Conservation (phyloP, 2,797 vertebrate genomes). For the Zenarchopterus dispar region DNA sequence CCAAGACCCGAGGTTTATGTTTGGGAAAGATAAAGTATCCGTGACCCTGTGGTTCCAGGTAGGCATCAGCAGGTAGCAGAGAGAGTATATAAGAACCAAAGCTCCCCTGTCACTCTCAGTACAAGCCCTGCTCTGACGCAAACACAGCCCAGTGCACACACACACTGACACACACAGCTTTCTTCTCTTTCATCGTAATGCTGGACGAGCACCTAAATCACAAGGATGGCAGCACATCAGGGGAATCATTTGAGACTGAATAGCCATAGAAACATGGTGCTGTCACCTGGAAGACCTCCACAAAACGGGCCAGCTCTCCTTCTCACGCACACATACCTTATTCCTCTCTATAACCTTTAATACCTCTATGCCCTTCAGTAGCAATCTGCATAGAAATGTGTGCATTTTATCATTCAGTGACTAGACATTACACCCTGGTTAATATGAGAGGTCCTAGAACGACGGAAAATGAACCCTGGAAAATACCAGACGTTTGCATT, state of each 20-base stretch:
- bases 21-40: conserved; percentile 76
- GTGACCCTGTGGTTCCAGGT: conserved; percentile 70
- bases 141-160: conserved; percentile 27
- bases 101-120: conserved; percentile 38
- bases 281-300: conserved; percentile 77
- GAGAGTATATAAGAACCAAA: conserved; percentile 72
- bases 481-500: conserved; percentile 80
- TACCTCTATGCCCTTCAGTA: conserved; percentile 80
- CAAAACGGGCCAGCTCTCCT: conserved; percentile 60
- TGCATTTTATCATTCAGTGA: conserved; percentile 78
- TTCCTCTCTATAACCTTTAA: conserved; percentile 75
- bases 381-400: conserved; percentile 81
- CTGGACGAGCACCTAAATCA: conserved; percentile 80
- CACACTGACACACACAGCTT: conserved; percentile 44
- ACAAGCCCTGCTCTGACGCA: conserved; percentile 40
- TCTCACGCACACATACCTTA: conserved; percentile 51
- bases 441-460: conserved; percentile 72
- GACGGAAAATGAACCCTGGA: conserved; percentile 74
- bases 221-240: conserved; percentile 83
- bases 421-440: conserved; percentile 77
- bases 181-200: conserved; percentile 71
- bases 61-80: conserved; percentile 62
- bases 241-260: conserved; percentile 82
- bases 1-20: conserved; percentile 71
- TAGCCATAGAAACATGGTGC: conserved; percentile 80